Evolutionary conservation across 92 coral and sea anemone genomes (phyloP), one percentile per base, ranked within the genome.

Genomic region (Muricea muricata): DNA sequence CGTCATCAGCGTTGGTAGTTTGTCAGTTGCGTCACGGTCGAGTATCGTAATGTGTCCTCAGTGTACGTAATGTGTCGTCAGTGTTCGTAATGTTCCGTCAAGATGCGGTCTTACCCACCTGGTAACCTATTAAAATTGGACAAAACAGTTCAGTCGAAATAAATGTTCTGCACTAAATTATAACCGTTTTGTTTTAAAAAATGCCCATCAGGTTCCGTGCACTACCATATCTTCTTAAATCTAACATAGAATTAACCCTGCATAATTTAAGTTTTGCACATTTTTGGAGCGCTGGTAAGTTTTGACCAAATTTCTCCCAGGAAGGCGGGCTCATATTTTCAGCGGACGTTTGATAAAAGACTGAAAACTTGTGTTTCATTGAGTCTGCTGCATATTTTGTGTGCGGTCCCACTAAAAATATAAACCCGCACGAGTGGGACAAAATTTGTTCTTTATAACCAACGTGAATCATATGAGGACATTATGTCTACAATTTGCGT

Each of bases 21-120:
- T 48, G 56, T 9, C 8, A 52, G 24, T 52, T 52, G 26, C 60
- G 60, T 52, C 60, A 52, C 60, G 20, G 26, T 52, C 60, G 20
- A 7, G 60, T 18, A 18, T 52, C 23, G 60, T 52, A 0, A 10
- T 52, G 60, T 52, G 18, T 25, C 23, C 24, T 52, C 60, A 52
- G 8, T 13, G n/a, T 75, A 28, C 65, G 80, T 48, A 20, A 73
- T 20, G 21, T n/a, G 9, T 20, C 67, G 67, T 76, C 30, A 76
- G 34, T 54, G 67, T 76, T 54, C 67, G 81, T 76, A 28, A 34
- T n/a, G n/a, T n/a, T n/a, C n/a, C n/a, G n/a, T n/a, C n/a, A n/a
- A n/a, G 12, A 18, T n/a, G 52, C 58, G 55, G 55, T 56, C 34
- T 35, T 26, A 31, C 37, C 76, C 50, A 37, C 54, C 76, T 63